Conservation (phyloP, 1,140 invertebrate genomes). For the Cotesia glomerata region DNA sequence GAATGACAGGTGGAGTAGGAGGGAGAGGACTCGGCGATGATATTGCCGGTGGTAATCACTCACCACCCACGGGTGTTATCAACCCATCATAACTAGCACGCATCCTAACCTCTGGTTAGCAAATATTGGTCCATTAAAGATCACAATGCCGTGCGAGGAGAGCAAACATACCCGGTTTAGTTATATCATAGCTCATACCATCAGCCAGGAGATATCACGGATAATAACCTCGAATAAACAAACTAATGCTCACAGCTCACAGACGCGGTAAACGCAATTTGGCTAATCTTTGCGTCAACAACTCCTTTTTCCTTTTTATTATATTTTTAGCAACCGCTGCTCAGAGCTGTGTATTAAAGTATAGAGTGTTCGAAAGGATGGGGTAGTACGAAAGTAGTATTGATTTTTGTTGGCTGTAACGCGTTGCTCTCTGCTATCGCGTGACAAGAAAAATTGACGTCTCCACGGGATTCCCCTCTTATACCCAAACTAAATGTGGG, state of each 20-base stretch:
- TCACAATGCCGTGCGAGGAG: constrained; percentile 42
- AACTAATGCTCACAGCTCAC: too few species aligned
- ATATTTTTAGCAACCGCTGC: too few species aligned
- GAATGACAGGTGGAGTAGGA: too few species aligned
- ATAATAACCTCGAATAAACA: constrained; percentile 21
- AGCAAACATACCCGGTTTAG: background rate
- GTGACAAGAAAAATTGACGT: constrained; percentile 49
- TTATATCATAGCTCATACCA: background rate
- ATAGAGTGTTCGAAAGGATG: too few species aligned
- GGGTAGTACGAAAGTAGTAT: constrained; percentile 31
- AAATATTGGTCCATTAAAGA: constrained; percentile 55
- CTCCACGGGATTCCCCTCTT: constrained; percentile 12
- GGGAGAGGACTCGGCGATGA: background rate
- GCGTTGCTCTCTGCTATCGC: constrained; percentile 39
- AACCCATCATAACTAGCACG: constrained; percentile 31
- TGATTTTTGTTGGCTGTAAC: constrained; percentile 36
- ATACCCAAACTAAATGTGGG: background rate
- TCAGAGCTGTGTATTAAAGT: too few species aligned
- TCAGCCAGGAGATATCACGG: background rate
- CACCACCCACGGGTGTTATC: constrained; percentile 12
- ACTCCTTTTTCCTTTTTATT: too few species aligned
- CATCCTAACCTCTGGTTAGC: constrained; percentile 24
- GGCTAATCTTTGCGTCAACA: too few species aligned
- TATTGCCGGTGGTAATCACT: too few species aligned
- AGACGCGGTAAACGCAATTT: too few species aligned